Base-by-base conservation (phyloP, 2,888 invertebrate species). In the Syrphus vitripennis region DNA sequence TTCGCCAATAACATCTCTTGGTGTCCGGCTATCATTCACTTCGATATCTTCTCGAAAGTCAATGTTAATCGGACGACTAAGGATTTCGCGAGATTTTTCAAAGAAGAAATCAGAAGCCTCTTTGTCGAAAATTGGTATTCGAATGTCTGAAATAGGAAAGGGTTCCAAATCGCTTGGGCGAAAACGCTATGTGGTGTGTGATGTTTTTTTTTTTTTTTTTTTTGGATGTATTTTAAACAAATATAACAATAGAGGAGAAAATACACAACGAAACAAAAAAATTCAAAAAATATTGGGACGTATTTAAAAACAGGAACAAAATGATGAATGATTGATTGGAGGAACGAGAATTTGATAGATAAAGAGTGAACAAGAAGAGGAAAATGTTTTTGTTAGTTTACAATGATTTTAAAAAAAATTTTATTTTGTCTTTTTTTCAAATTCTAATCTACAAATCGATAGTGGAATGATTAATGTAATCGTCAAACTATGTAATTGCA, bases 51-150 rank as follows among this genome's bases (percentile, higher is more conserved):
- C 89, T 70, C 88, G 89, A 90, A 89, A 83, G 80, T 92, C 91
- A 34, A 91, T 88, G 53, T 90, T 90, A 59, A 92, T 88, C 0
- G 95, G 95, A 65, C 95, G 94, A 42, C 95, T 94, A 2, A 95
- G 91, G 14, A 96, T 92, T 90, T 95, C 95, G 5, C 95, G 94
- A 0, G 95, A 95, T 89, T 95, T 95, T 42, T 95, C 95, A 89
- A 96, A 95, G 90, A 95, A 95, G 90, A 95, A 95, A 91, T 95
- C 95, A 0, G 95, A 95, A 12, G 95, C 95, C n/a, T 95, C 95
- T 90, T 95, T 95, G 91, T 95, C 95, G 94, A 95, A 95, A 16
- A 95, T 91, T 2, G 95, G 95, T 59, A 95, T 93, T 84, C 95
- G 93, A 74, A 94, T 91, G 77, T 93, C 92, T 57, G 91, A 89